phyloP scores from a whole-genome alignment of 1,140 invertebrate species.

The Thrips palmi region DNA sequence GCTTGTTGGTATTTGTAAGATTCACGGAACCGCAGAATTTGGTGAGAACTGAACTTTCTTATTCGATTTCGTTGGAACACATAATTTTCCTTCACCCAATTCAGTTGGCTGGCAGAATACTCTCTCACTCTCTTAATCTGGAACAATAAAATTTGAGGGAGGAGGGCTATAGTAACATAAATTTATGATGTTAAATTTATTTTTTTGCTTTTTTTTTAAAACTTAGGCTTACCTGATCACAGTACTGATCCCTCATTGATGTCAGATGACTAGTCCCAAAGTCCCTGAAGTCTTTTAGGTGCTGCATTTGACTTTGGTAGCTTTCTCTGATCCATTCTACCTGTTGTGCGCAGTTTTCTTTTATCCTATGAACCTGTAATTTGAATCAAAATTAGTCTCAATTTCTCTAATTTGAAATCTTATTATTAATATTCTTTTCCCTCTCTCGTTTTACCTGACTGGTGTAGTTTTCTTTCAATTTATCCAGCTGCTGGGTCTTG shows the following conservation, averaged over 20 bases:
- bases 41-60: constrained; percentile 82
- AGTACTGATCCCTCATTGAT: constrained; percentile 74
- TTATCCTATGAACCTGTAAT: constrained; percentile 59
- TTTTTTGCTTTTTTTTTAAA: no score
- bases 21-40: constrained; percentile 69
- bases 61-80: constrained; percentile 87
- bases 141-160: no score
- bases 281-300: constrained; percentile 73
- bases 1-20: constrained; percentile 91
- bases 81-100: constrained; percentile 87
- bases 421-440: not conserved
- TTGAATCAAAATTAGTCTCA: constrained; percentile 7
- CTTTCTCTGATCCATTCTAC: constrained; percentile 85
- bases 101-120: constrained; percentile 74
- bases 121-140: constrained; percentile 70
- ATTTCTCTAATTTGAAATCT: constrained; percentile 1
- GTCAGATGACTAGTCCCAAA: constrained; percentile 75
- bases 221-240: constrained; percentile 52
- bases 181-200: no score
- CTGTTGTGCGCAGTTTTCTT: constrained; percentile 82
- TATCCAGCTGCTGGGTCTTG: constrained; percentile 71
- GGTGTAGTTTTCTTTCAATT: constrained; percentile 77
- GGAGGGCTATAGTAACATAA: no score
- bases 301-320: constrained; percentile 70
- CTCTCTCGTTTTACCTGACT: constrained; percentile 70